Base-by-base conservation (phyloP, 2,888 invertebrate species). In the Dioctria rufipes region DNA sequence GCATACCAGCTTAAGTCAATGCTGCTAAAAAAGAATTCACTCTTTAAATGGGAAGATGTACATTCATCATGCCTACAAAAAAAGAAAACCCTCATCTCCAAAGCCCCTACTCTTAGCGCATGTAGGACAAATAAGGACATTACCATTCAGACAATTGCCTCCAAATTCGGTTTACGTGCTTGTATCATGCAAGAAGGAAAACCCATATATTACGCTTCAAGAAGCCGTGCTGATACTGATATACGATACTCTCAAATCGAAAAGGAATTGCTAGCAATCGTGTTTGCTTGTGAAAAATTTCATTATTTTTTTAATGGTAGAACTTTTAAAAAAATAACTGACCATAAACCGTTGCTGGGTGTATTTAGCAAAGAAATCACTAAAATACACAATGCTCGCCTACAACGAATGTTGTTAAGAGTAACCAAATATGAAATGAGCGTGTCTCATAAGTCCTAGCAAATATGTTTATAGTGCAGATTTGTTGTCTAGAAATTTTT, bases 181-280 rank as follows among this genome's bases (percentile, higher is more conserved):
- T 43, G 42, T 9, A 49, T 83, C 3, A n/a, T 81, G n/a, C 83
- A 83, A 73, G 60, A 80, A 5, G 60, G 73, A 8, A 65, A 13
- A 25, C 81, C 81, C 8, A 51, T 83, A 42, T 37, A 83, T 3
- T 86, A 84, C 83, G 83, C 83, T 58, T 86, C 85, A 5, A 80
- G 84, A 54, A 81, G 79, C 37, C 80, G 84, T 61, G 84, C 85
- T 51, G 83, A 84, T 42, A 84, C 83, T 39, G 84, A 86, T 82
- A 49, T 42, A 43, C 82, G 78, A 13, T 82, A 82, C 66, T 80
- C 82, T n/a, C 83, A 80, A 54, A 82, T 83, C 11, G 83, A 83
- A 39, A 71, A 71, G 66, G 83, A 84, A 71, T 46, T 83, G 5
- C 80, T 84, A 67, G 80, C 83, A 9, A 82, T 84, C 13, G 58